These are phyloP conservation scores for Paragorgia papillata DNA, from an alignment of 92 coral and sea anemone genomes.

Conservation along the genomic window DNA sequence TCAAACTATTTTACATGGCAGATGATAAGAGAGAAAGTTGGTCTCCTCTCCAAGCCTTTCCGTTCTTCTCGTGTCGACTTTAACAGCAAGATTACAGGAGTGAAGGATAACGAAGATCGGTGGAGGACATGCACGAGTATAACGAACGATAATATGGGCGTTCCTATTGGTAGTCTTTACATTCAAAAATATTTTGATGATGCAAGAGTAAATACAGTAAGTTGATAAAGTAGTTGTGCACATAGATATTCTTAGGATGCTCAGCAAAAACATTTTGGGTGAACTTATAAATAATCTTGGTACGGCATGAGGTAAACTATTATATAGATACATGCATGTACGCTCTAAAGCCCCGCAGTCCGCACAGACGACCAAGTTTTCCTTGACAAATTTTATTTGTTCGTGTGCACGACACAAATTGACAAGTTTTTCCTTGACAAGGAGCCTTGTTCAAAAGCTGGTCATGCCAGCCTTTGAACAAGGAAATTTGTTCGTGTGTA, in stretches of 20 bases:
- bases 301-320: too few relatives aligned
- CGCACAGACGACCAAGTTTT: too few relatives aligned
- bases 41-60: conserved; percentile 81
- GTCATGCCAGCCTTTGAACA: too few relatives aligned
- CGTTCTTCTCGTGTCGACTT: conserved; percentile 90
- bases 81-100: conserved; percentile 90
- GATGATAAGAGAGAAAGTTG: conserved; percentile 95
- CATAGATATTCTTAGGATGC: not conserved
- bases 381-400: too few relatives aligned
- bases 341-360: too few relatives aligned
- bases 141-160: conserved; percentile 97
- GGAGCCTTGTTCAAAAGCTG: too few relatives aligned
- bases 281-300: too few relatives aligned
- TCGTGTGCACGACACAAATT: too few relatives aligned
- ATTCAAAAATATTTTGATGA: conserved; percentile 76
- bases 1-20: conserved; percentile 99
- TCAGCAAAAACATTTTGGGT: too few relatives aligned
- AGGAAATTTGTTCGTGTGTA: too few relatives aligned
- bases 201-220: conserved; percentile 72
- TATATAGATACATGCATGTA: too few relatives aligned
- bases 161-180: conserved; percentile 91
- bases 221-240: not conserved
- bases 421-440: too few relatives aligned
- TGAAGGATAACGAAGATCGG: conserved; percentile 86
- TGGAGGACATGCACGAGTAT: conserved; percentile 96